Conservation (phyloP, 2,113 vertebrate genomes). For the Seriola dumerili region DNA sequence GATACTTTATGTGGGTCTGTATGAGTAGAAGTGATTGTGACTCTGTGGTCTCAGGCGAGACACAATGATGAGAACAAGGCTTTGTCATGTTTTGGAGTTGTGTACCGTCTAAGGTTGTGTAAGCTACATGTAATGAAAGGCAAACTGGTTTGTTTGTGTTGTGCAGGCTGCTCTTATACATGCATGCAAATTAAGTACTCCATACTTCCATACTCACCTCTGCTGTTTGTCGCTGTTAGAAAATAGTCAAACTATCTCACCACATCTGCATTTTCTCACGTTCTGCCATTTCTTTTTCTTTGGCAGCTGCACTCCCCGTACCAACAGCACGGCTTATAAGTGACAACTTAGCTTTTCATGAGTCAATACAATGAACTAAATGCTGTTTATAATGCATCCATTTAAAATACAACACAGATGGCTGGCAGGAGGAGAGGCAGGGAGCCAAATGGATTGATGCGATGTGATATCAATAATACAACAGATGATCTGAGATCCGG, state of each 20-base stretch:
- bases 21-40: constrained; percentile 11
- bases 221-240: not conserved
- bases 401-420: constrained; percentile 11
- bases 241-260: not conserved
- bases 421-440: not conserved
- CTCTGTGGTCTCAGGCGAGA: not conserved
- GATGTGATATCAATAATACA: constrained; percentile 39
- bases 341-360: constrained; percentile 29
- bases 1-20: constrained; percentile 1
- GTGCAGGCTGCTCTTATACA: not conserved
- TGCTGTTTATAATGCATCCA: constrained; percentile 18
- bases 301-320: not conserved
- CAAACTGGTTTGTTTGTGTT: not conserved
- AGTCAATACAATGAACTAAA: constrained; percentile 3
- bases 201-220: not conserved
- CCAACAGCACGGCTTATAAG: not conserved
- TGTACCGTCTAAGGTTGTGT: not conserved
- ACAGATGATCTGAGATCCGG: constrained; percentile 14
- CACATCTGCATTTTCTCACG: not conserved
- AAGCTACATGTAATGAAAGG: not conserved
- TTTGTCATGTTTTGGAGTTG: not conserved
- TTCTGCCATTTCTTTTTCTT: not conserved
- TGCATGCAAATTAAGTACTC: not conserved
- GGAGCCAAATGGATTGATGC: constrained; percentile 32
- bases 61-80: not conserved